Evolutionary conservation across 2,888 invertebrate genomes (phyloP).

Genomic region (Zhuqinia jingwanae): DNA sequence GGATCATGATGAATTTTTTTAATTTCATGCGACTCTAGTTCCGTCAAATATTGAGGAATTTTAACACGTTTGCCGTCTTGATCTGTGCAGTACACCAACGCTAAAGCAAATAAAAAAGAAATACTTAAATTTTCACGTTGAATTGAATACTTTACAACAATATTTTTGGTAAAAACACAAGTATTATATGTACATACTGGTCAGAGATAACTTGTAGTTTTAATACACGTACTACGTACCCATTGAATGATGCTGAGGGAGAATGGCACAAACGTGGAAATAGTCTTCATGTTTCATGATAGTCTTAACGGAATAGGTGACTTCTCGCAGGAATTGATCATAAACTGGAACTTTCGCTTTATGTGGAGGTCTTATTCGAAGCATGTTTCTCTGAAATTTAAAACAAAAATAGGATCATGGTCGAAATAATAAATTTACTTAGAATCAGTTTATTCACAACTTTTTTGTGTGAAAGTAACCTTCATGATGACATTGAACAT

Average conservation of each 20-base stretch:
- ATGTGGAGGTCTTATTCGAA: conserved; percentile 65
- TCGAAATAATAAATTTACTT: no score
- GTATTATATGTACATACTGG: no score
- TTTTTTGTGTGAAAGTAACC: conserved; percentile 75
- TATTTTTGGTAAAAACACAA: no score
- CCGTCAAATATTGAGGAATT: conserved; percentile 81
- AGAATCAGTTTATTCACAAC: no score
- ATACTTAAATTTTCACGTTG: background rate
- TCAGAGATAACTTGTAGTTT: background rate
- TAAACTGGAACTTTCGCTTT: conserved; percentile 82
- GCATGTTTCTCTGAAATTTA: conserved; percentile 73
- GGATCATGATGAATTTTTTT: conserved; percentile 56
- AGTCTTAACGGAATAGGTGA: conserved; percentile 82
- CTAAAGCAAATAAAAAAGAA: conserved; percentile 80
- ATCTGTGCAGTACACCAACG: conserved; percentile 85
- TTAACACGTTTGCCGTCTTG: conserved; percentile 80
- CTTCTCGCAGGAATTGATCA: conserved; percentile 84
- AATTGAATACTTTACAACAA: no score
- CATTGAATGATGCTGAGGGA: conserved; percentile 85
- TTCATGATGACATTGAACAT: conserved; percentile 83
- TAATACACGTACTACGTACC: conserved; percentile 1
- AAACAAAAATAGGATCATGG: no score
- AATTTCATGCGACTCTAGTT: conserved; percentile 41
- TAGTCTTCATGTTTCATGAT: conserved; percentile 83
- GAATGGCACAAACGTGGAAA: conserved; percentile 84